These are phyloP conservation scores for Rhinatrema bivittatum DNA, from an alignment of 2,797 vertebrate genomes.

Conservation along the genomic window DNA sequence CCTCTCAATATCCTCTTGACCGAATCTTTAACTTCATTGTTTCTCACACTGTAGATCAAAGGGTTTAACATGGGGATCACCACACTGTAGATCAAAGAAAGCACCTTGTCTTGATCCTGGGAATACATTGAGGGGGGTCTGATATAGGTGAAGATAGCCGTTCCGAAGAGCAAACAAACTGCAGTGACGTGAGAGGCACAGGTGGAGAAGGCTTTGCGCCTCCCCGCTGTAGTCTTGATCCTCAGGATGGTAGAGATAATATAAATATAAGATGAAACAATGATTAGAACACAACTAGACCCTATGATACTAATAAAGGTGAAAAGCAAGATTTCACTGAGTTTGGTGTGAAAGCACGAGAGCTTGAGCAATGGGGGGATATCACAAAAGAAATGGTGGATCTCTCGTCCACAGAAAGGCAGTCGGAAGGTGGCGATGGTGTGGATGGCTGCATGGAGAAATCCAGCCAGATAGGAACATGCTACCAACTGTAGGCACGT, in stretches of 20 bases:
- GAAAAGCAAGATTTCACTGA: conserved; percentile 40
- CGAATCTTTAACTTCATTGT: too few species aligned
- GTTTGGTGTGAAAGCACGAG: conserved; percentile 38
- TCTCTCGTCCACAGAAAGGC: conserved; percentile 37
- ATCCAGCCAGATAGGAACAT: conserved; percentile 23
- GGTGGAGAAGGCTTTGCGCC: conserved; percentile 33
- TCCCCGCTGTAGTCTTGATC: conserved; percentile 24
- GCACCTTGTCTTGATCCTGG: conserved; percentile 11
- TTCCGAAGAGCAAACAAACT: conserved; percentile 39
- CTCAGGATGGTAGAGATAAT: conserved; percentile 27
- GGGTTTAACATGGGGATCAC: not conserved
- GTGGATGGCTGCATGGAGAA: conserved; percentile 38
- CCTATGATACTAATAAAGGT: conserved; percentile 42
- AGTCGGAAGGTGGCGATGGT: conserved; percentile 38
- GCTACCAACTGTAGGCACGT: conserved; percentile 25
- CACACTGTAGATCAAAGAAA: not conserved
- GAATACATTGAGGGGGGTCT: conserved; percentile 37
- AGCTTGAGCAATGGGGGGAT: conserved; percentile 46
- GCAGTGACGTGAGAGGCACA: too few species aligned
- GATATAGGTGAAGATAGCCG: conserved; percentile 45
- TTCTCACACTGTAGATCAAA: not conserved
- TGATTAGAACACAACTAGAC: conserved; percentile 26
- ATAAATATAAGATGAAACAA: conserved; percentile 36
- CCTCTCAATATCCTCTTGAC: too few species aligned
- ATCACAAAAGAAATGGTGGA: conserved; percentile 51